A percentile compares a stretch with the other conserved stretches of the same genome.
phyloP scores from a whole-genome alignment of 2,888 invertebrate species.

The Lobophora halterata region DNA sequence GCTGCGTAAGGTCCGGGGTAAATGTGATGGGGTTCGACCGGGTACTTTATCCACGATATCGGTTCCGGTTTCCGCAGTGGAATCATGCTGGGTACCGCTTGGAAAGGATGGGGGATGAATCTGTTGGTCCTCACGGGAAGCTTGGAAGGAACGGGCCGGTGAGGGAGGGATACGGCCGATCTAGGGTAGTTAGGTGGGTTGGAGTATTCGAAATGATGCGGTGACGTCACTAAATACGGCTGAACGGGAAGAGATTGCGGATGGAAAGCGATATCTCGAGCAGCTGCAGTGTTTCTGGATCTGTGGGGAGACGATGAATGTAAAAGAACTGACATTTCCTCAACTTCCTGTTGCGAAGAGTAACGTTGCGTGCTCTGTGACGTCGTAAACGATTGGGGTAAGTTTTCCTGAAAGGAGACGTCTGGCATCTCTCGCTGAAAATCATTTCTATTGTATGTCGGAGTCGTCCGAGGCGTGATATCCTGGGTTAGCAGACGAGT shows the following conservation, averaged over 20 bases:
- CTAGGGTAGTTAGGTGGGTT: no score
- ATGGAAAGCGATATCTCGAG: slow-evolving; percentile 10
- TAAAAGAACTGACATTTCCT: slow-evolving; percentile 9
- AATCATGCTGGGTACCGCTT: slow-evolving; percentile 6
- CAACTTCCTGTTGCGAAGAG: slow-evolving; percentile 1
- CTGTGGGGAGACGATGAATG: not conserved
- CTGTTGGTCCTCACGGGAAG: not conserved
- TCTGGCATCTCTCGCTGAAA: no score
- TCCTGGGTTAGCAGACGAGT: no score
- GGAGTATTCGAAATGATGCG: no score
- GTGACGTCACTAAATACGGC: no score
- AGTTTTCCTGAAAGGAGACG: no score
- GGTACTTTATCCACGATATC: slow-evolving; percentile 20
- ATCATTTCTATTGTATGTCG: no score
- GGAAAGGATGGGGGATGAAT: slow-evolving; percentile 10
- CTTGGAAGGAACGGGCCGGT: not conserved
- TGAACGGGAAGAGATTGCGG: slow-evolving; percentile 1
- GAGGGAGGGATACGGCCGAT: no score
- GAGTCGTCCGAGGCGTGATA: no score
- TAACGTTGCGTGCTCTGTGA: not conserved
- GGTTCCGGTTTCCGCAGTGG: slow-evolving; percentile 11
- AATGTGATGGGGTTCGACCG: slow-evolving; percentile 12
- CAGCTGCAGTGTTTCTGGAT: slow-evolving; percentile 6
- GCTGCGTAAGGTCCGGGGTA: slow-evolving; percentile 12
- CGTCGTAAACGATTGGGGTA: not conserved